Evolutionary conservation across 2,113 vertebrate genomes (phyloP), one percentile per base, ranked within the genome.

Genomic region (Microcebus ravelobensis): DNA sequence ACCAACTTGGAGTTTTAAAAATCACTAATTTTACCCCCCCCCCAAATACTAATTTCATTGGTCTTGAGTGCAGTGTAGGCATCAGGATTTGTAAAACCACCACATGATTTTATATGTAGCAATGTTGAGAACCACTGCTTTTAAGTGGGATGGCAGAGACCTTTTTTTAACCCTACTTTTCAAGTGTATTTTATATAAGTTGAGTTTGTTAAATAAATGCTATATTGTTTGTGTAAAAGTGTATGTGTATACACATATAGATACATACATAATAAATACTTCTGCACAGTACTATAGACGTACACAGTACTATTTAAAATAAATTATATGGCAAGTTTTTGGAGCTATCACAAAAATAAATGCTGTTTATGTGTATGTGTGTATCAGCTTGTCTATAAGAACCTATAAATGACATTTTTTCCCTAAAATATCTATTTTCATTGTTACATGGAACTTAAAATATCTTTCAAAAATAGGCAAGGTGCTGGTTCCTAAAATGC

Each of bases 1-100:
- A 81, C 81, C 80, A 50, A 76, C 73, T 76, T 68, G 74, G 90
- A 70, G 70, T 13, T 96, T 89, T 92, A 36, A 48, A 77, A 74
- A 27, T 83, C n/a, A 12, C 63, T 83, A 68, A 65, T 80, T 13
- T 77, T 45, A 39, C 8, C 81, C 14, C 6, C 29, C 29, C 17
- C 39, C 23, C 17, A 29, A 87, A 83, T 68, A 81, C 34, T 83
- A 57, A 36, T 68, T 93, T 95, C 67, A 67, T 74, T 93, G 77
- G 14, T 87, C 31, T 91, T 12, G 3, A 52, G 42, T 77, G 50
- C 50, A 85, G 10, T 25, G 5, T 45, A 80, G 48, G 8, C 45
- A 29, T 36, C 29, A 77, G 50, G 48, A 18, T 67, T 95, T 89
- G 11, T 89, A 77, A 87, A 88, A 67, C 61, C 63, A 5, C 27